Base-by-base conservation (phyloP, 2,888 invertebrate genomes). In the Disparrhopalites patrizii region DNA sequence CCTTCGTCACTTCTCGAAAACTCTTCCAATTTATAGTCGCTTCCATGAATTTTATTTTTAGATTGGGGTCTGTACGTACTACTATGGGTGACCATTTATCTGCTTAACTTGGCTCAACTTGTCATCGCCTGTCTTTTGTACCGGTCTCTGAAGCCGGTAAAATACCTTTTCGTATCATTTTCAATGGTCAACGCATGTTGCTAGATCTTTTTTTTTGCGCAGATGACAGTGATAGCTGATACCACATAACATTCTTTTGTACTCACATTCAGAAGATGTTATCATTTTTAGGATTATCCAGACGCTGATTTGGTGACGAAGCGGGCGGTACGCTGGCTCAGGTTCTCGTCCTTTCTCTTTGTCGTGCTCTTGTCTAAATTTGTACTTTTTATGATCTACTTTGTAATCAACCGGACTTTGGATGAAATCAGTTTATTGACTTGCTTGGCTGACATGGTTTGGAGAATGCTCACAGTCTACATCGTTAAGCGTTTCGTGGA, bases 401-500 rank as follows among this genome's bases (percentile, higher is more conserved):
- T 55, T 18, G 38, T 30, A 1, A 63, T 30, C 25, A 13, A 33
- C 8, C 4, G 47, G 1, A 28, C 15, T 3, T 27, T 63, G 15
- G 63, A 63, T 40, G 43, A 25, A 10, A 3, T 56, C 1, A 55
- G 25, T 23, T 20, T 63, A 8, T 4, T 56, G 4, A 47, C 40
- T 27, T 55, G 55, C 28, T 13, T 63, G n/a, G 28, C 27, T 20
- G 63, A 63, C 23, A 56, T 56, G 2, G 38, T 63, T 47, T 63
- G 55, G 38, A 25, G 55, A 10, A 40, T 56, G 28, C 28, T 55
- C n/a, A 43, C 63, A n/a, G 63, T 56, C 3, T 56, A 47, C 47
- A 54, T 55, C 3, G 63, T 63, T 10, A 63, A 63, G 43, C 36
- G 55, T n/a, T 56, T 63, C 18, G 28, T 55, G 23, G 63, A 63